Conservation (phyloP, 1,140 invertebrate species). For the Macrobrachium nipponense region DNA sequence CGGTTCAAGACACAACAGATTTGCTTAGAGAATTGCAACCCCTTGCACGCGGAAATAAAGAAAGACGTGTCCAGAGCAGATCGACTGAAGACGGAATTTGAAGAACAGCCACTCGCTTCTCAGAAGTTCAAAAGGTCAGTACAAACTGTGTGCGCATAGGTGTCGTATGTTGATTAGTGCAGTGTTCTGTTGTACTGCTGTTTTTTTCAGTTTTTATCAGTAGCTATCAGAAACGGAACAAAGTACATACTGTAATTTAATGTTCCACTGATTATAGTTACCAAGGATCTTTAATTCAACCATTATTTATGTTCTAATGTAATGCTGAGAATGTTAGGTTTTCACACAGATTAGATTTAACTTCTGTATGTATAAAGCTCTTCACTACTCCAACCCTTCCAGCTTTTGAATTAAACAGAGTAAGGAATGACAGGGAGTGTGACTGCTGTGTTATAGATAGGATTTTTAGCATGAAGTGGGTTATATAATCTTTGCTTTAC, state of each 20-base stretch:
- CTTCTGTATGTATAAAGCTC: not conserved
- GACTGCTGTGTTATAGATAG: not conserved
- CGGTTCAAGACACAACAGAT: constrained; percentile 36
- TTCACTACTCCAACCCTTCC: too few relatives aligned
- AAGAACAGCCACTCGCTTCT: constrained; percentile 53
- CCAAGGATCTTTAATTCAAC: too few relatives aligned
- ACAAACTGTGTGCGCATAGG: too few relatives aligned
- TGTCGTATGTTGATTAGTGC: not conserved
- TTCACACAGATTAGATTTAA: not conserved
- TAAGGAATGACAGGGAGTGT: not conserved
- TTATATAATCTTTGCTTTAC: too few relatives aligned
- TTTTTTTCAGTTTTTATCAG: not conserved
- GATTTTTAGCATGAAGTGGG: too few relatives aligned
- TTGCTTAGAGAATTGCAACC: constrained; percentile 41
- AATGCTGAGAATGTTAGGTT: too few relatives aligned
- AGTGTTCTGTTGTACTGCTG: not conserved
- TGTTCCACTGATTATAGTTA: too few relatives aligned
- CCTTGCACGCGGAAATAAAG: constrained; percentile 43
- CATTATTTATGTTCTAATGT: too few relatives aligned
- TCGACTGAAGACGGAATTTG: constrained; percentile 49
- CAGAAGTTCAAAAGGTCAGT: constrained; percentile 49
- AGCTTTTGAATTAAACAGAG: not conserved
- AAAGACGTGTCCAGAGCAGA: constrained; percentile 42
- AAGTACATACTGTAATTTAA: too few relatives aligned
- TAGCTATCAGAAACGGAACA: too few relatives aligned